These are phyloP conservation scores for Herpetotheres cachinnans DNA, from an alignment of 2,113 vertebrate species.

Conservation along the genomic window DNA sequence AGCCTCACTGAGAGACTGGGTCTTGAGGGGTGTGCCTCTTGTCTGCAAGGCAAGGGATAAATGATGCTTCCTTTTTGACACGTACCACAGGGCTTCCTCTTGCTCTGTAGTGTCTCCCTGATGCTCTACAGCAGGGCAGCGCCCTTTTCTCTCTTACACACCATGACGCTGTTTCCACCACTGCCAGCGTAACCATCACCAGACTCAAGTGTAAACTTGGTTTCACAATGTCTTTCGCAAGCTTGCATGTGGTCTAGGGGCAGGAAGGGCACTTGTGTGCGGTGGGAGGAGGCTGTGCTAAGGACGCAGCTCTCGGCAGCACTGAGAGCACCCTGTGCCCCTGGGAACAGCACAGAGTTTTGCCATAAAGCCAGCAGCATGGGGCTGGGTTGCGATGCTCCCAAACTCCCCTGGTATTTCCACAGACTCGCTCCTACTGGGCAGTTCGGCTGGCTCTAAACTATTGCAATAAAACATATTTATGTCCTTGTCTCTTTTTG, in stretches of 20 bases:
- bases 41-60: not conserved
- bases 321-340: not conserved
- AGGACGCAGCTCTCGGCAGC: not conserved
- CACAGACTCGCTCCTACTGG: not conserved
- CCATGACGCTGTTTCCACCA: not conserved
- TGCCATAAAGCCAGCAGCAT: not conserved
- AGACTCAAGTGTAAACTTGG: not conserved
- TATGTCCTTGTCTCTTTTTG: not conserved
- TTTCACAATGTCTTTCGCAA: not conserved
- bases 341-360: not conserved
- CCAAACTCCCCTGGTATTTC: not conserved
- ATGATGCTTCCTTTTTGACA: rapidly evolving
- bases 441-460: not conserved
- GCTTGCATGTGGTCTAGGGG: not conserved
- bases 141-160: not conserved
- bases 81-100: not conserved
- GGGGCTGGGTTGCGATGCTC: not conserved
- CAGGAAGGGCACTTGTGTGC: not conserved
- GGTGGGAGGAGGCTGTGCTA: not conserved
- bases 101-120: not conserved
- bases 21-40: not conserved
- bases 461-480: not conserved
- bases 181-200: not conserved
- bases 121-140: not conserved
- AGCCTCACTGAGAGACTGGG: not conserved